Base-by-base conservation (phyloP, 1,140 invertebrate genomes). In the Dendrolimus kikuchii region DNA sequence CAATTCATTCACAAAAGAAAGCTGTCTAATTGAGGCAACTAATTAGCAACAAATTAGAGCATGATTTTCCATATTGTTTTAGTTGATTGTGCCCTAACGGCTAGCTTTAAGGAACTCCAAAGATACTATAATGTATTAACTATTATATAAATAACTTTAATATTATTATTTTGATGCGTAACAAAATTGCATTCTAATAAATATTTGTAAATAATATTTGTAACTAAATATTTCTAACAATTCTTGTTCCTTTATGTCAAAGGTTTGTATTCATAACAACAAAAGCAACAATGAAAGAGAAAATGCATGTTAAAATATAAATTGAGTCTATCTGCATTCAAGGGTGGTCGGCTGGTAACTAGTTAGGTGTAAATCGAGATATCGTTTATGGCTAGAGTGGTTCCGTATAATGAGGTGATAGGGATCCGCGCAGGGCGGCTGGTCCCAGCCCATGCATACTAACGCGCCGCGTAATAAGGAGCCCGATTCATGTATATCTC, bases 401-500 rank as follows among this genome's bases (percentile, higher is more conserved):
- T 7, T 40, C 46, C 56, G 61, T 62, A 66, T 74, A 68, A 71
- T 75, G 75, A 72, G 71, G 56, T 53, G 52, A 45, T 42, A 62
- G 62, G 68, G 66, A 53, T 23, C 23, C 23, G 61, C 60, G 51
- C 46, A 69, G 76, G 61, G 62, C 66, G 55, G 54, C 61, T 36
- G 60, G 63, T 79, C 81, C 80, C 82, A 83, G 68, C 70, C 80
- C 76, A 86, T 86, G 82, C 82, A 86, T 86, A 86, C 82, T 86
- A 83, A 86, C 75, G 65, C 76, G 69, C 38, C 40, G 43, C 61
- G 74, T 83, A 81, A 86, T 82, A 80, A 81, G 76, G 64, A 79
- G 66, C 63, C 67, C 71, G 70, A 80, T 81, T 71, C 69, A 70
- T 77, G 73, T 77, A 74, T 78, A 70, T 52, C 57, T 57, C 52